Percentiles rank a stretch among this genome's conserved stretches.
Conservation (phyloP, 2,888 invertebrate species). For the Microchrysa polita region DNA sequence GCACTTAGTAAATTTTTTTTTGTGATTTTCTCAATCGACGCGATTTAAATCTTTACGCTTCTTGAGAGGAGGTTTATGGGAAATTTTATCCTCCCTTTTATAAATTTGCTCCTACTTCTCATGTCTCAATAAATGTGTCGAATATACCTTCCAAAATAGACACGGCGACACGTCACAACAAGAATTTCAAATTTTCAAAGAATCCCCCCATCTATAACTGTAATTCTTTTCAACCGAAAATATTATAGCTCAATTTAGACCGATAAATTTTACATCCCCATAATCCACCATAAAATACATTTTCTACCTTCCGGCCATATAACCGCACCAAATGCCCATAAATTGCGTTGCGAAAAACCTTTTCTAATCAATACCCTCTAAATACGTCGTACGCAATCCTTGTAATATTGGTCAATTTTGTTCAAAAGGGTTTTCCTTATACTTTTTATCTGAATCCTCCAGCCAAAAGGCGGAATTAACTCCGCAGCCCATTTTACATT, state of each 20-base stretch:
- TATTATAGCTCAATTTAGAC: background rate
- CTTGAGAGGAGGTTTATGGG: too few relatives aligned
- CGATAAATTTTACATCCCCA: background rate
- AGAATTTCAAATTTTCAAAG: too few relatives aligned
- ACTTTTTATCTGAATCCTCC: background rate
- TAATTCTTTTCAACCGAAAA: background rate
- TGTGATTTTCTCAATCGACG: too few relatives aligned
- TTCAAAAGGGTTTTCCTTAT: background rate
- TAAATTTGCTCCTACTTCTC: too few relatives aligned
- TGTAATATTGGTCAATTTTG: slow-evolving; percentile 9
- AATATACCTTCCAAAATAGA: too few relatives aligned
- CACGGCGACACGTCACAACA: too few relatives aligned
- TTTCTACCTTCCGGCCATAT: background rate
- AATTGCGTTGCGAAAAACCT: background rate
- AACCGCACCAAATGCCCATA: background rate
- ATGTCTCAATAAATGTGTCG: too few relatives aligned
- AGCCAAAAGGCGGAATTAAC: background rate
- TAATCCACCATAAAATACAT: background rate
- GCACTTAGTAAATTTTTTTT: too few relatives aligned
- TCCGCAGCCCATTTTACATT: background rate
- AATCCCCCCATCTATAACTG: too few relatives aligned
- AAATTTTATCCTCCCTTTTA: too few relatives aligned
- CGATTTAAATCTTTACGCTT: too few relatives aligned
- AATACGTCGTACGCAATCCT: background rate
- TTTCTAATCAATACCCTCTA: slow-evolving; percentile 17